A percentile compares a stretch with the other conserved stretches of the same genome.
These are phyloP conservation scores for Cyclopterus lumpus DNA, from an alignment of 2,797 vertebrate genomes.

Conservation along the genomic window DNA sequence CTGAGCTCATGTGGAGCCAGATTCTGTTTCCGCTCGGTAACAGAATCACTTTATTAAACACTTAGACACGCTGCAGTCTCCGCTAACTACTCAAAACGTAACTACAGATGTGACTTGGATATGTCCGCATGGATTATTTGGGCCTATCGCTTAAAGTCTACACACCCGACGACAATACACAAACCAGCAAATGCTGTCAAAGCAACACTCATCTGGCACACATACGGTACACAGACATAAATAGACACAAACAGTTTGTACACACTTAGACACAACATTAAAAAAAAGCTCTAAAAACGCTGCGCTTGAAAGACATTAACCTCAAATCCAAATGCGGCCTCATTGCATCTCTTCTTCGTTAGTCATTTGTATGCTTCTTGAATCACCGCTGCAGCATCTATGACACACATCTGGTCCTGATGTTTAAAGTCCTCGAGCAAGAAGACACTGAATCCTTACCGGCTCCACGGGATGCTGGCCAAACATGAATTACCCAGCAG, in stretches of 20 bases:
- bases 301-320: neutral
- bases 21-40: slow-evolving; percentile 21
- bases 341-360: neutral
- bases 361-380: neutral
- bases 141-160: neutral
- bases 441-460: neutral
- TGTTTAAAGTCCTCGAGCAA: neutral
- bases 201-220: neutral
- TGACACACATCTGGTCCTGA: neutral
- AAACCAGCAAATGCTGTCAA: neutral
- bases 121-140: neutral
- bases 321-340: neutral
- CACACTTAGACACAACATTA: neutral
- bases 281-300: neutral
- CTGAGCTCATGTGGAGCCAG: neutral
- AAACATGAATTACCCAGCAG: neutral
- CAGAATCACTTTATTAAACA: slow-evolving; percentile 8
- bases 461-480: neutral
- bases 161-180: neutral
- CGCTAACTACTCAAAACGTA: neutral
- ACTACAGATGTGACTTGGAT: neutral
- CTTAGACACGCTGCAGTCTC: neutral
- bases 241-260: neutral
- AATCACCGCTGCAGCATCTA: neutral
- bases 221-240: neutral